These are phyloP conservation scores for Drosophila infuscata DNA, from an alignment of 2,888 invertebrate genomes.

Conservation along the genomic window DNA sequence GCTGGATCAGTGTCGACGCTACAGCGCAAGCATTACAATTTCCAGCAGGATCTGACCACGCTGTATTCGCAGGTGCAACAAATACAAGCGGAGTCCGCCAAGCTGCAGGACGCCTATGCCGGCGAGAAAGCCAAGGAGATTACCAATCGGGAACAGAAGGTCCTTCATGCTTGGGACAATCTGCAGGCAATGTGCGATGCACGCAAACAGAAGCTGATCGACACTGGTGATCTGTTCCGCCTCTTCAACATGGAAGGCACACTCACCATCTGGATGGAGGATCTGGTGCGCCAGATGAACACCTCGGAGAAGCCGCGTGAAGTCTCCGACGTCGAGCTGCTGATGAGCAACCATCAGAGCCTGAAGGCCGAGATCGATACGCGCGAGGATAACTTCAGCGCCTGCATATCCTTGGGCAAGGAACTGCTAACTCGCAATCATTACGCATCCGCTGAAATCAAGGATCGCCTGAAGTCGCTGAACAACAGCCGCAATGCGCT, in stretches of 20 bases:
- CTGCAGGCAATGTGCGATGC: constrained; percentile 94
- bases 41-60: too few relatives aligned
- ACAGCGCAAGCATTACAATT: too few relatives aligned
- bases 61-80: too few relatives aligned
- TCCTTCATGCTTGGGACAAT: constrained; percentile 97
- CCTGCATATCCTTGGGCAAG: constrained; percentile 97
- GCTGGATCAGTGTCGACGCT: too few relatives aligned
- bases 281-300: constrained; percentile 99
- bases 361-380: constrained; percentile 99
- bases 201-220: constrained; percentile 93
- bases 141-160: constrained; percentile 96
- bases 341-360: constrained; percentile 99
- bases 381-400: constrained; percentile 98
- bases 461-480: constrained; percentile 92
- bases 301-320: constrained; percentile 99
- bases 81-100: too few relatives aligned
- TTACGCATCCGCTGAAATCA: too few relatives aligned
- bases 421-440: constrained; percentile 96
- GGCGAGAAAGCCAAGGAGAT: constrained; percentile 99
- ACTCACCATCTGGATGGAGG: constrained; percentile 99
- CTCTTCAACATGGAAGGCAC: constrained; percentile 99
- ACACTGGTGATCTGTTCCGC: constrained; percentile 96
- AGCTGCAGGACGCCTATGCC: constrained; percentile 96
- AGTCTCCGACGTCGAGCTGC: constrained; percentile 98
- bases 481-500: constrained; percentile 97